Conservation (phyloP, 2,888 invertebrate genomes). For the Lasioglossum morio region DNA sequence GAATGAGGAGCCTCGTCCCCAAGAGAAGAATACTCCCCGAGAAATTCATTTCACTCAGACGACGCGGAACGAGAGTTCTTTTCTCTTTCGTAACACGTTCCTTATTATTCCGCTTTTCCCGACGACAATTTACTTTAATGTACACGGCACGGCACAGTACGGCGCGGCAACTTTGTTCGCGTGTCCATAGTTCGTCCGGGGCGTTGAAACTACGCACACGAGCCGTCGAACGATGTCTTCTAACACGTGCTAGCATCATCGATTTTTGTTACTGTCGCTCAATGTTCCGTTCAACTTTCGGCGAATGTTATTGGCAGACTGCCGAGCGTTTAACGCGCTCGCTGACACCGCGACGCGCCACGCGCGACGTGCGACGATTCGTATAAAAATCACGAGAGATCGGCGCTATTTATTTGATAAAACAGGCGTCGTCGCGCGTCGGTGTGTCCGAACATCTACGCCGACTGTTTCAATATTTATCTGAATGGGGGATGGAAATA, state of each 20-base stretch:
- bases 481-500: too few relatives aligned
- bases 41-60: slow-evolving; percentile 21
- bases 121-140: slow-evolving; percentile 10
- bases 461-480: too few relatives aligned
- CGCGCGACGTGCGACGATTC: not conserved
- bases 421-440: not conserved
- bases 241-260: not conserved
- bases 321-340: not conserved
- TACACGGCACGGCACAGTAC: not conserved
- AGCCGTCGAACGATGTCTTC: not conserved
- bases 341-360: not conserved
- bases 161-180: not conserved
- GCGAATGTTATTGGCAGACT: not conserved
- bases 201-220: not conserved
- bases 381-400: not conserved
- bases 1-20: not conserved
- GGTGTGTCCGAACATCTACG: not conserved
- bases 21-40: slow-evolving; percentile 13
- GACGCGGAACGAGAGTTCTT: slow-evolving; percentile 1
- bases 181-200: not conserved
- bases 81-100: not conserved
- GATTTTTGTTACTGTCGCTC: not conserved
- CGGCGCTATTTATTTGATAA: not conserved
- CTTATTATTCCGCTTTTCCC: not conserved
- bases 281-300: not conserved